Conservation (phyloP, 2,113 vertebrate genomes). For the Anseranas semipalmata region DNA sequence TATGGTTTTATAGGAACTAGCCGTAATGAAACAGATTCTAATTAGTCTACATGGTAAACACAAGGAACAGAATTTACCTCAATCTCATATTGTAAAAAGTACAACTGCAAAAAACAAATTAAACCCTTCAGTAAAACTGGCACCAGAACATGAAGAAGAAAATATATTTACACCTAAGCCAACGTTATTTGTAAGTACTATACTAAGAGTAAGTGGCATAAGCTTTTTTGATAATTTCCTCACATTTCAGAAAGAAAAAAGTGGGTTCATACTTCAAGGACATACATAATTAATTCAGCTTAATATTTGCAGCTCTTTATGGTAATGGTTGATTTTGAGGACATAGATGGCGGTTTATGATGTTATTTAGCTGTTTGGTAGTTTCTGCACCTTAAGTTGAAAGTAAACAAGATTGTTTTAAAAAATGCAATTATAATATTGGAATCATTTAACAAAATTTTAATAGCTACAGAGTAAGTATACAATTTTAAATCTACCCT, state of each 20-base stretch:
- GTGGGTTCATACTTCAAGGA: neutral
- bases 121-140: slow-evolving; percentile 42
- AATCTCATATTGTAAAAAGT: slow-evolving; percentile 45
- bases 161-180: slow-evolving; percentile 85
- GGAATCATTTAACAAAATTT: neutral
- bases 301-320: neutral
- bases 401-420: neutral
- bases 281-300: neutral
- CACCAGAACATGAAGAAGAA: slow-evolving; percentile 74
- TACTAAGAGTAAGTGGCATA: neutral
- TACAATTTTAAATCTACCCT: neutral
- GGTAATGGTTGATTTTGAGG: neutral
- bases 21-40: slow-evolving; percentile 92
- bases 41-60: slow-evolving; percentile 80
- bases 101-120: slow-evolving; percentile 37
- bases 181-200: slow-evolving; percentile 91
- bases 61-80: slow-evolving; percentile 62
- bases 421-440: neutral
- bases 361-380: neutral
- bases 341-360: neutral
- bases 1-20: slow-evolving; percentile 85
- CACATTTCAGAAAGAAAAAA: neutral
- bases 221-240: neutral
- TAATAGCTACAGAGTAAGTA: neutral
- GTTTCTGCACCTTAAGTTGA: neutral